Evolutionary conservation across 1,140 invertebrate genomes (phyloP).

Genomic region (Tenebrio molitor): DNA sequence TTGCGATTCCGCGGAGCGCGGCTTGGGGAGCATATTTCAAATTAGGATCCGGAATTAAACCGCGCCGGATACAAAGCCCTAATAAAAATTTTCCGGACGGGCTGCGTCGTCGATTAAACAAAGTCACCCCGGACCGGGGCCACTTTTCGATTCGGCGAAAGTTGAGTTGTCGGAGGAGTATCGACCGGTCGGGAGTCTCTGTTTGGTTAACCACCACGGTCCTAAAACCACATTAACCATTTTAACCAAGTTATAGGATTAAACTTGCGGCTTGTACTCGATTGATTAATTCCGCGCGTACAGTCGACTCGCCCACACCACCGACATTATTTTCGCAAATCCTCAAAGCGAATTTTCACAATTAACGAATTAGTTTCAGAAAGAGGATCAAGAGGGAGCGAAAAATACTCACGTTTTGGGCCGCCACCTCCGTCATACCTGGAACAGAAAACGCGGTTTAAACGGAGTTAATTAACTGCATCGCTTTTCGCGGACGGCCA

Average conservation of each 20-base stretch:
- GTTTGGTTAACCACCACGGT: conserved; percentile 27
- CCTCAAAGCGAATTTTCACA: conserved; percentile 24
- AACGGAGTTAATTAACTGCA: not conserved
- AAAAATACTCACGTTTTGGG: conserved; percentile 3
- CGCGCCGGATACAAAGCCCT: no score
- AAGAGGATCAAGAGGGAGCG: no score
- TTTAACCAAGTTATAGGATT: conserved; percentile 37
- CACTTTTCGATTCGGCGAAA: no score
- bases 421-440: conserved; percentile 6
- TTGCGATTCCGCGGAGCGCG: no score
- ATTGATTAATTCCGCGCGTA: conserved; percentile 31
- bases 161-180: conserved; percentile 4
- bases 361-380: conserved; percentile 24
- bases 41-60: no score
- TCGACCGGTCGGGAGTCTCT: not conserved
- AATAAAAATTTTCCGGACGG: no score
- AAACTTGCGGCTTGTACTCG: conserved; percentile 31
- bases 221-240: conserved; percentile 40
- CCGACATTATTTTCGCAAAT: not conserved
- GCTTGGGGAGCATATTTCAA: no score
- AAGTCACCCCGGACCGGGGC: no score
- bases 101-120: no score
- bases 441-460: not conserved
- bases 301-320: conserved; percentile 1
- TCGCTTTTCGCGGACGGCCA: no score